Base-by-base conservation (phyloP, 1,140 invertebrate genomes). In the Rhizoglyphus robini region DNA sequence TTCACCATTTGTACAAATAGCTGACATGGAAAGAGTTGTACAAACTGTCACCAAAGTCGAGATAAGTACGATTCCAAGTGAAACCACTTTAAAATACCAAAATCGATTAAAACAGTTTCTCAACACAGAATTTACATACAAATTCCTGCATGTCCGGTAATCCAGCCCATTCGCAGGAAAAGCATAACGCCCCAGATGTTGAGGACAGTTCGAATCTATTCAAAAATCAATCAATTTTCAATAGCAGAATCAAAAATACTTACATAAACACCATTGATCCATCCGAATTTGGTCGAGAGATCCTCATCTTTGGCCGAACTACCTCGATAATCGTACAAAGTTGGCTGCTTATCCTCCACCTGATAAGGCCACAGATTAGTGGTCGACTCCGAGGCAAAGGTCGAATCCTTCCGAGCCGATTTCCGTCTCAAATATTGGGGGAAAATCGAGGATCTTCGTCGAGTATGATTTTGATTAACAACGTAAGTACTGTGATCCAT, bases 1-100 rank as follows among this genome's bases (percentile, higher is more conserved):
- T 80, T 96, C 90, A 64, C 95, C 95, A 79, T 99, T 99, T 68
- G 95, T 99, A 74, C 91, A 91, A 71, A 98, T 96, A 65, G 95
- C 95, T 67, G 90, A 94, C 77, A 97, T 86, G 29, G 93, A 97
- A 23, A 97, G 80, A 1, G 94, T 90, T 5, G 96, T 98, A 69
- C 97, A 86, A 67, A 88, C 83, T 70, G 94, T 97, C 34, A 98
- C 91, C 4, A 88, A 72, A 11, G 88, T 84, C 5, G 92, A 93
- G 73, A 96, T 83, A 13, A 81, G 70, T 71, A 91, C 88, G 69
- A 92, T 79, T 63, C 89, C 71, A 66, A 87, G n/a, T 29, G 84
- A 83, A 79, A 89, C 80, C 63, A 82, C 88, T 87, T n/a, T n/a
- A n/a, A n/a, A n/a, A n/a, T n/a, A n/a, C n/a, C n/a, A n/a, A n/a